Evolutionary conservation across 1,140 invertebrate species (phyloP).

Genomic region (Cyclina sinensis): DNA sequence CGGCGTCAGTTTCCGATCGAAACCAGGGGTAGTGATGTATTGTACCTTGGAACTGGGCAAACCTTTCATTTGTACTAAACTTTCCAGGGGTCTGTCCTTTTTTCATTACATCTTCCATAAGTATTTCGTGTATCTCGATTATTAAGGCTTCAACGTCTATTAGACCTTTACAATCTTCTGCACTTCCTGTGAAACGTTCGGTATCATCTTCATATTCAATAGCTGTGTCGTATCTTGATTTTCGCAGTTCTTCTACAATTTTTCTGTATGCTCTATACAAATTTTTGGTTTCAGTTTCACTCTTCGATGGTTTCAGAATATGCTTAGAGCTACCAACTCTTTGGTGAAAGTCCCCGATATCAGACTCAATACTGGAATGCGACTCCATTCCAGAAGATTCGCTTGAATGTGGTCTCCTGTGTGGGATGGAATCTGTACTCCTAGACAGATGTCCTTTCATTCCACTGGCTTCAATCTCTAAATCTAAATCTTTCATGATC

Average conservation of each 20-base stretch:
- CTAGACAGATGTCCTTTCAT: background rate
- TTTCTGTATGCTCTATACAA: constrained; percentile 19
- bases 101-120: constrained; percentile 14
- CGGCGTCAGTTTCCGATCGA: background rate
- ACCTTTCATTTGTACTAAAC: background rate
- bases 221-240: background rate
- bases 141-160: constrained; percentile 26
- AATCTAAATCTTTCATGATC: background rate
- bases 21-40: background rate
- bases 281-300: constrained; percentile 17
- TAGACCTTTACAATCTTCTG: background rate
- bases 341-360: background rate
- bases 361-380: background rate
- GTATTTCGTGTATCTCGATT: background rate
- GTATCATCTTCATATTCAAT: background rate
- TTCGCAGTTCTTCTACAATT: background rate
- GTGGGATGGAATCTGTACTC: background rate
- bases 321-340: background rate
- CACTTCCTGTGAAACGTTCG: background rate
- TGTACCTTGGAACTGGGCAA: background rate
- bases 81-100: background rate
- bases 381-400: background rate
- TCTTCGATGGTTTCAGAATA: background rate
- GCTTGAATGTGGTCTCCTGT: too few relatives aligned
- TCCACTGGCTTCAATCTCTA: background rate